Conservation (phyloP, 1,140 invertebrate species). For the Diabrotica virgifera region DNA sequence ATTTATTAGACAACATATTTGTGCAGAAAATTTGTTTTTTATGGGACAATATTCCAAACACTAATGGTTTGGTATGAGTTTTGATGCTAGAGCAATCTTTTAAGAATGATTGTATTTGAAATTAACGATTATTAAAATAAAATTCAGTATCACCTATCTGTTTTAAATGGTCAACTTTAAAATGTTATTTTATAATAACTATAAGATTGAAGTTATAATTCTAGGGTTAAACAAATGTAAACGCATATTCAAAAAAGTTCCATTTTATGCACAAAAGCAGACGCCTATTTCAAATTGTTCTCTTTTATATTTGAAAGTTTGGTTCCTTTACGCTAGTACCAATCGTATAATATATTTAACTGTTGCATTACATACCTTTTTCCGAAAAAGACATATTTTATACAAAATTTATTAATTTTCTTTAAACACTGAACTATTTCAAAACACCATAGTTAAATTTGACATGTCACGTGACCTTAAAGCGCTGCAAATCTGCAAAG, state of each 20-base stretch:
- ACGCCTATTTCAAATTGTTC: conserved; percentile 10
- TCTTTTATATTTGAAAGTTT: no score
- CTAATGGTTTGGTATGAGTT: no score
- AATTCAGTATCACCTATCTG: not conserved
- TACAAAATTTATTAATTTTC: conserved; percentile 21
- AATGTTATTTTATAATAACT: not conserved
- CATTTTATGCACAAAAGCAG: not conserved
- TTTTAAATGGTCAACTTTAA: not conserved
- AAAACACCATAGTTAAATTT: conserved; percentile 41
- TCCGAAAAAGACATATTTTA: conserved; percentile 29
- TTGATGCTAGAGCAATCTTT: no score
- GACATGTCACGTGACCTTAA: conserved; percentile 35
- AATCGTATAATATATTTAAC: no score
- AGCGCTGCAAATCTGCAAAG: conserved; percentile 28
- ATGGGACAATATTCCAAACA: no score
- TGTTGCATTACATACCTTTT: conserved; percentile 26
- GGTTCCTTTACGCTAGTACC: no score
- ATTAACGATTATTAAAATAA: not conserved
- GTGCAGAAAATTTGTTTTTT: no score
- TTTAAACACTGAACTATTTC: conserved; percentile 34
- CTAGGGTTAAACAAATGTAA: no score
- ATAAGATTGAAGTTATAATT: no score
- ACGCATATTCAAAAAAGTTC: not conserved
- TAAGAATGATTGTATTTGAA: not conserved
- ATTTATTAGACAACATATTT: no score